Base-by-base conservation (phyloP, 2,888 invertebrate species). In the Caenorhabditis angaria region DNA sequence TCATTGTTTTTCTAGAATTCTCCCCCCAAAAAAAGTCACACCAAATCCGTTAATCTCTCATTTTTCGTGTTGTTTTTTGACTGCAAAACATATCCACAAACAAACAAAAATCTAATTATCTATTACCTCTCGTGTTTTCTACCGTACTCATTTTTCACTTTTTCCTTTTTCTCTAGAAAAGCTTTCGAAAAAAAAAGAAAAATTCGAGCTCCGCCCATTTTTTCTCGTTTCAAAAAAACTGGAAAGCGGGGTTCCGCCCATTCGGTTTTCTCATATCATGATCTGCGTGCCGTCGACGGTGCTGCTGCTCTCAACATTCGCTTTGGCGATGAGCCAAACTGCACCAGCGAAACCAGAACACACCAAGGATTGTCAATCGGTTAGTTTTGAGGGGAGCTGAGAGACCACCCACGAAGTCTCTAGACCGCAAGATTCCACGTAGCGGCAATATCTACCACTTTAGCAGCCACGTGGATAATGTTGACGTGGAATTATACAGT, bases 291-390 rank as follows among this genome's bases (percentile, higher is more conserved):
- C 67, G n/a, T n/a, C n/a, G 28, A 56, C 65, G 53, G 68, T 68
- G 64, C 58, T 61, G 41, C 53, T 68, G 28, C 61, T 68, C 50
- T 29, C 62, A 35, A 51, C 54, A 32, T 55, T 58, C 55, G 41
- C 59, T 59, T 64, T 59, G 65, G 55, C 55, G 29, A 8, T 18
- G n/a, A 64, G 27, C 50, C 65, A 65, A 47, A 59, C 64, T 55
- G 12, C 53, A 18, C 56, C 61, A 56, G 61, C 56, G 32, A 6
- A 6, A 48, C 48, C 48, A 48, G n/a, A n/a, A n/a, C n/a, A 48
- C 50, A 24, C 63, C 41, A 72, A 68, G 72, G 72, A 72, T 60
- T 72, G 72, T 32, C 72, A 68, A 62, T 58, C 68, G 61, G 72
- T 72, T 55, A 68, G 72, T 62, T 41, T 41, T n/a, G n/a, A n/a